These are phyloP conservation scores for Darwinula stevensoni DNA, from an alignment of 2,888 invertebrate genomes.

Conservation along the genomic window DNA sequence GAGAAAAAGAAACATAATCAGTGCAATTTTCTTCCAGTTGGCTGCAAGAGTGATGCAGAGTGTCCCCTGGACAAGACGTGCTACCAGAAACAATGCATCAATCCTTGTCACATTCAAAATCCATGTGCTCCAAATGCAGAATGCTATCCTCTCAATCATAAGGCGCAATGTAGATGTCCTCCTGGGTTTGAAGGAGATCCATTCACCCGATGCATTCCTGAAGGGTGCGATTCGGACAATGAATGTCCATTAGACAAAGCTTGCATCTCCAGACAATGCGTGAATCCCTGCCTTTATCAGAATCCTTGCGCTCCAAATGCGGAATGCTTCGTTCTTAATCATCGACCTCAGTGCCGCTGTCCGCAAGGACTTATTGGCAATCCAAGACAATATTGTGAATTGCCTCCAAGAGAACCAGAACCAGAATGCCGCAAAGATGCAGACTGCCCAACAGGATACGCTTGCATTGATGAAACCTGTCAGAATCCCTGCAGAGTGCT, in stretches of 20 bases:
- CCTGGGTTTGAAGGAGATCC: slow-evolving; percentile 25
- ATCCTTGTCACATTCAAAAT: slow-evolving; percentile 26
- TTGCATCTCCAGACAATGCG: slow-evolving; percentile 53
- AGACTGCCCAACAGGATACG: slow-evolving; percentile 7
- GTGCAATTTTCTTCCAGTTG: slow-evolving; percentile 25
- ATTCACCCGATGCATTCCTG: slow-evolving; percentile 9
- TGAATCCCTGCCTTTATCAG: slow-evolving; percentile 40
- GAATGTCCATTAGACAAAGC: slow-evolving; percentile 44
- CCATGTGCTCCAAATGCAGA: slow-evolving; percentile 23
- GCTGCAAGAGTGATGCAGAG: slow-evolving; percentile 51
- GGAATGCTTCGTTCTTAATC: slow-evolving; percentile 51
- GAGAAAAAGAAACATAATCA: too few relatives aligned
- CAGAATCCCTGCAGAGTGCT: slow-evolving; percentile 7
- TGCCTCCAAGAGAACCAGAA: slow-evolving; percentile 30
- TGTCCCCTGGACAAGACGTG: slow-evolving; percentile 57
- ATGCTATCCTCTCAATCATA: slow-evolving; percentile 15
- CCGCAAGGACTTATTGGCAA: slow-evolving; percentile 11
- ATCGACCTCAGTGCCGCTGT: slow-evolving; percentile 15
- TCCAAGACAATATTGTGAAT: slow-evolving; percentile 9
- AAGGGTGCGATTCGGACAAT: slow-evolving; percentile 1
- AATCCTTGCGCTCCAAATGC: slow-evolving; percentile 38
- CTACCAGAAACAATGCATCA: slow-evolving; percentile 38
- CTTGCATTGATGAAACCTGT: slow-evolving; percentile 5
- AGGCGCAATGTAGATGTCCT: slow-evolving; percentile 44
- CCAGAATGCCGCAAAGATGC: slow-evolving; percentile 16